phyloP scores from a whole-genome alignment of 2,888 invertebrate species.

The Eupithecia exiguata region DNA sequence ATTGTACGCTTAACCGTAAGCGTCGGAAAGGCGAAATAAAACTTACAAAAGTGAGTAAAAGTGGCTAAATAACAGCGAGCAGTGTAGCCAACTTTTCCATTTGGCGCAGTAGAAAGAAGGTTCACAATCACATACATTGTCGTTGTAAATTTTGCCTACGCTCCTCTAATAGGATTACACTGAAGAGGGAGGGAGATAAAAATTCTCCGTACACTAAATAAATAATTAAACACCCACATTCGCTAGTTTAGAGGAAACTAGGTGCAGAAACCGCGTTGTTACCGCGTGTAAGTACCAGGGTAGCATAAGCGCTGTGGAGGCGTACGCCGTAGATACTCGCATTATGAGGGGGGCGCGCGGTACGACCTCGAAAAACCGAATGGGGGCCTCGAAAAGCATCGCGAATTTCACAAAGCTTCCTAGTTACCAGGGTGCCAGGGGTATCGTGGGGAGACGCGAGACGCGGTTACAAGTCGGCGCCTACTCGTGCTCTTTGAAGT shows the following conservation, averaged over 20 bases:
- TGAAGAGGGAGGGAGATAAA: slow-evolving; percentile 49
- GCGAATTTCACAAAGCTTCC: slow-evolving; percentile 81
- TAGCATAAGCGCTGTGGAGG: slow-evolving; percentile 51
- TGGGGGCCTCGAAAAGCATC: slow-evolving; percentile 76
- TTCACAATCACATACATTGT: slow-evolving; percentile 24
- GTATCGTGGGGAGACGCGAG: slow-evolving; percentile 67
- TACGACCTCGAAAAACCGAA: slow-evolving; percentile 80
- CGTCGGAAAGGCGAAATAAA: slow-evolving; percentile 2
- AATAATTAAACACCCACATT: slow-evolving; percentile 72
- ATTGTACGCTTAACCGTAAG: neutral
- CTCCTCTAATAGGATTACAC: slow-evolving; percentile 50
- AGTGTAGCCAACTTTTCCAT: slow-evolving; percentile 14
- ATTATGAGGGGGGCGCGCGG: slow-evolving; percentile 60
- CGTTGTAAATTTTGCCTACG: slow-evolving; percentile 24
- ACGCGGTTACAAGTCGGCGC: slow-evolving; percentile 71
- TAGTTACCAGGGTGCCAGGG: slow-evolving; percentile 67
- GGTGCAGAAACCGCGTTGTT: slow-evolving; percentile 68
- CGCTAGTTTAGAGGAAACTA: slow-evolving; percentile 61
- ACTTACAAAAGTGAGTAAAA: slow-evolving; percentile 1
- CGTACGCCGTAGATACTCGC: slow-evolving; percentile 54
- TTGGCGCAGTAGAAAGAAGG: slow-evolving; percentile 15
- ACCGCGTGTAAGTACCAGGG: slow-evolving; percentile 52
- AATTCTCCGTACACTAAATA: slow-evolving; percentile 64
- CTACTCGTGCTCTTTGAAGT: slow-evolving; percentile 78
- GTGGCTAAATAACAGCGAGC: slow-evolving; percentile 1